phyloP scores from a whole-genome alignment of 2,888 invertebrate genomes.

The Nemotelus pantherinus region DNA sequence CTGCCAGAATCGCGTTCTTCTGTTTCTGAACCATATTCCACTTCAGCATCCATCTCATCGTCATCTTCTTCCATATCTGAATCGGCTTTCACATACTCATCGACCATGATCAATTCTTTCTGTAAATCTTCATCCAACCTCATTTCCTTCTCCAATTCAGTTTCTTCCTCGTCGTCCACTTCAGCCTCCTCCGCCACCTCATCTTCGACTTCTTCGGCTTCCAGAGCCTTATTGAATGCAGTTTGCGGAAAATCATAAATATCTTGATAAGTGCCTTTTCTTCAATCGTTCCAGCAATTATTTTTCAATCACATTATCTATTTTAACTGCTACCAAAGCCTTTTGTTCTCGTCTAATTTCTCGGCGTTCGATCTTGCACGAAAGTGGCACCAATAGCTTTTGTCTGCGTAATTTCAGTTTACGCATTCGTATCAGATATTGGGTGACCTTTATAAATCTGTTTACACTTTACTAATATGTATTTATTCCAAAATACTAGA shows the following conservation, averaged over 20 bases:
- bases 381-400: slow-evolving; percentile 92
- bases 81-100: slow-evolving; percentile 64
- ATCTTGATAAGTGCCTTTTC: slow-evolving; percentile 94
- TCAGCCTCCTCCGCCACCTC: slow-evolving; percentile 76
- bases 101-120: slow-evolving; percentile 66
- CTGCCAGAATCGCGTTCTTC: slow-evolving; percentile 72
- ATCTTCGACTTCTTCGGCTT: slow-evolving; percentile 83
- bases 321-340: slow-evolving; percentile 93
- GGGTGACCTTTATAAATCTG: slow-evolving; percentile 97
- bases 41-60: slow-evolving; percentile 58
- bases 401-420: slow-evolving; percentile 89
- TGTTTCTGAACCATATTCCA: slow-evolving; percentile 57
- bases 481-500: slow-evolving; percentile 94
- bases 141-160: slow-evolving; percentile 68
- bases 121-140: slow-evolving; percentile 71
- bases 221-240: slow-evolving; percentile 92
- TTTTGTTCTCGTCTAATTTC: slow-evolving; percentile 94
- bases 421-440: slow-evolving; percentile 96
- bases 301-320: slow-evolving; percentile 97
- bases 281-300: slow-evolving; percentile 87
- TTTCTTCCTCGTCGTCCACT: slow-evolving; percentile 70
- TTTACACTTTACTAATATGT: slow-evolving; percentile 95
- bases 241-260: slow-evolving; percentile 97
- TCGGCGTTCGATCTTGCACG: slow-evolving; percentile 92
- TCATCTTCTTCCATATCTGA: slow-evolving; percentile 60